Evolutionary conservation across 2,888 invertebrate genomes (phyloP), one percentile per base, ranked within the genome.

Genomic region (Drosophila flavopinicola): DNA sequence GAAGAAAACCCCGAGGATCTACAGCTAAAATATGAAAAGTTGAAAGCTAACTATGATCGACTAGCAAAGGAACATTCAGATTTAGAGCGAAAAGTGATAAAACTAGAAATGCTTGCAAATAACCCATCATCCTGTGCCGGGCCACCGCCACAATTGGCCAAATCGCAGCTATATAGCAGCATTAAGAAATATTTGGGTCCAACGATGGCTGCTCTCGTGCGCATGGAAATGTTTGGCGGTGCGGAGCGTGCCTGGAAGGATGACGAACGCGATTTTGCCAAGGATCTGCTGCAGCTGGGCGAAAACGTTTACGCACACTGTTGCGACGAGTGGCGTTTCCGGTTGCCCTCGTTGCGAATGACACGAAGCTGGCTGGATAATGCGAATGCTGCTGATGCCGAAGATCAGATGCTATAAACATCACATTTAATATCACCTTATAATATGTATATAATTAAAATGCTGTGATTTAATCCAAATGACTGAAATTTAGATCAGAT

Each of bases 221-320:
- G 91, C 6, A 91, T 91, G 90, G 91, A 91, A 82, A 89, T 91
- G 87, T 91, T 91, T 65, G 90, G 90, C 0, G 80, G 73, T 23
- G 71, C 85, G 0, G 91, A 91, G 6, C 88, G 91, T 5, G 65
- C 71, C 10, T 91, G 90, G 89, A 89, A 89, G 58, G 59, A 75
- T 0, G 91, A 91, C 59, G 91, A 91, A 65, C 88, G 83, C n/a
- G 78, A 80, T 2, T 85, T 87, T 23, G 73, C 89, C 1, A 67
- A 80, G 7, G 91, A 91, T 41, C 44, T 91, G 6, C 54, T 90
- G 20, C 82, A 78, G 13, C 66, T 91, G 7, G 91, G 91, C 4
- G 88, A 89, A 11, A 51, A 72, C 0, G 74, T 90, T 5, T 91
- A 89, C 58, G 75, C 80, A 10, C 90, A 88, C 35, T 83, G 91